Conservation (phyloP, 2,797 vertebrate genomes). For the Oreochromis mossambicus region DNA sequence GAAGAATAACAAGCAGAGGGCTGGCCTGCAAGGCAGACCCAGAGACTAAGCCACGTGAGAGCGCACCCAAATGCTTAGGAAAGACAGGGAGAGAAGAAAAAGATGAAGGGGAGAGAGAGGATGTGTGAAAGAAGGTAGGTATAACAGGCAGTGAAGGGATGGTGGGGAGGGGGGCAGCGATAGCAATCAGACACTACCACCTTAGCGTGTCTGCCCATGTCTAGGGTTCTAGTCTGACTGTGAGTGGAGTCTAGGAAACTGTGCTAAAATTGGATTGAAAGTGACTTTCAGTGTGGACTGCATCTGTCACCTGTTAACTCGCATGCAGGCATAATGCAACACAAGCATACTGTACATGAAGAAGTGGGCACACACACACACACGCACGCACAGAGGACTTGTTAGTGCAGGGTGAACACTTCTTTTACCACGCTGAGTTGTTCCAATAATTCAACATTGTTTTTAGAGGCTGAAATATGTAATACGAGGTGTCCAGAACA, state of each 20-base stretch:
- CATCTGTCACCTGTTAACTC: not conserved
- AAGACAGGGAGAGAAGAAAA: constrained; percentile 24
- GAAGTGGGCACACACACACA: not conserved
- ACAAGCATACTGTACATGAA: not conserved
- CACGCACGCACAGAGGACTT: not conserved
- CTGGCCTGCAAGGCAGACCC: constrained; percentile 60
- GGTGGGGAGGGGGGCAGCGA: not conserved
- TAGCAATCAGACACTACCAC: constrained; percentile 55
- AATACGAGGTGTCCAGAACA: constrained; percentile 23
- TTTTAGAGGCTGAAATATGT: constrained; percentile 24
- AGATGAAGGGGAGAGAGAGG: not conserved
- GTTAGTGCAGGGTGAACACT: constrained; percentile 2
- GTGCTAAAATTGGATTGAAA: constrained; percentile 18
- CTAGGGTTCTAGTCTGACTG: constrained; percentile 13
- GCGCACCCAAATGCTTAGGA: constrained; percentile 46
- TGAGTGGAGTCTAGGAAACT: constrained; percentile 19
- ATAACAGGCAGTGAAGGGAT: not conserved
- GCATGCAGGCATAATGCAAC: not conserved
- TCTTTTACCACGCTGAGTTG: not conserved
- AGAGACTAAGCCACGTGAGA: constrained; percentile 64
- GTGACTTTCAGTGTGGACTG: constrained; percentile 23
- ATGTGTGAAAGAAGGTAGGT: not conserved
- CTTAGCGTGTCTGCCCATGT: constrained; percentile 46
- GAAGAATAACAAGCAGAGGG: constrained; percentile 74
- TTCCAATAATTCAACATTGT: constrained; percentile 8